Conservation (phyloP, 2,113 vertebrate species). For the Equus przewalskii region DNA sequence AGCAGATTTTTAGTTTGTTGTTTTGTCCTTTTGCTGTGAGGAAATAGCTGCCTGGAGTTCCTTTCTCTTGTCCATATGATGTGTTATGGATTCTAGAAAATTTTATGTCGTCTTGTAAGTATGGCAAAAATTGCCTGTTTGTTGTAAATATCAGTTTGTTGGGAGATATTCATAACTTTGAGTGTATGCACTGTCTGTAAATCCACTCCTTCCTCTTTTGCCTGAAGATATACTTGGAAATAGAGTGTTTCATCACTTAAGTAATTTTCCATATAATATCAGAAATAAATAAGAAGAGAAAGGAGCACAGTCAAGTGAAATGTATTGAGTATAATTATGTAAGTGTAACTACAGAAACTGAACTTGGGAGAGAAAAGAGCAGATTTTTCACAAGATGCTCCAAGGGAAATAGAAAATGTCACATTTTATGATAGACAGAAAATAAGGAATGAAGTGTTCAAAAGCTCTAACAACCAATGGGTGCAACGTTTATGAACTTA, state of each 20-base stretch:
- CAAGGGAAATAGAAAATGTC: slow-evolving; percentile 47
- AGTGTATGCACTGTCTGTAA: slow-evolving; percentile 60
- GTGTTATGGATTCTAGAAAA: slow-evolving; percentile 58
- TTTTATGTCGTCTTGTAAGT: slow-evolving; percentile 60
- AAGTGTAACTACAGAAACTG: slow-evolving; percentile 28
- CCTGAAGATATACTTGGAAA: slow-evolving; percentile 70
- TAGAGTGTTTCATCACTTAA: slow-evolving; percentile 64
- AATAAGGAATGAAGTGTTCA: background rate
- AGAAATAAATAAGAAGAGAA: slow-evolving; percentile 73
- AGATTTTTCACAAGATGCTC: slow-evolving; percentile 38
- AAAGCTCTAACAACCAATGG: slow-evolving; percentile 39
- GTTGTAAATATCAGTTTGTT: slow-evolving; percentile 59
- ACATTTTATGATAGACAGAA: slow-evolving; percentile 53
- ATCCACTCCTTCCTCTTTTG: slow-evolving; percentile 48
- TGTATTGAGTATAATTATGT: slow-evolving; percentile 54
- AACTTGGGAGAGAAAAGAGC: slow-evolving; percentile 46
- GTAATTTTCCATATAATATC: slow-evolving; percentile 72
- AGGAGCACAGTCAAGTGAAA: slow-evolving; percentile 59
- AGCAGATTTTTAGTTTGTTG: slow-evolving; percentile 33
- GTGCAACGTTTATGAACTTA: background rate
- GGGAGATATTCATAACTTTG: slow-evolving; percentile 56
- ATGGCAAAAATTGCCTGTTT: slow-evolving; percentile 63
- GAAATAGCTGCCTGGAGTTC: slow-evolving; percentile 28
- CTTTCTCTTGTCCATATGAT: slow-evolving; percentile 61
- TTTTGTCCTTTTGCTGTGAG: slow-evolving; percentile 54